Evolutionary conservation across 2,113 vertebrate genomes (phyloP), one percentile per base, ranked within the genome.

Genomic region (Girardinichthys multiradiatus): DNA sequence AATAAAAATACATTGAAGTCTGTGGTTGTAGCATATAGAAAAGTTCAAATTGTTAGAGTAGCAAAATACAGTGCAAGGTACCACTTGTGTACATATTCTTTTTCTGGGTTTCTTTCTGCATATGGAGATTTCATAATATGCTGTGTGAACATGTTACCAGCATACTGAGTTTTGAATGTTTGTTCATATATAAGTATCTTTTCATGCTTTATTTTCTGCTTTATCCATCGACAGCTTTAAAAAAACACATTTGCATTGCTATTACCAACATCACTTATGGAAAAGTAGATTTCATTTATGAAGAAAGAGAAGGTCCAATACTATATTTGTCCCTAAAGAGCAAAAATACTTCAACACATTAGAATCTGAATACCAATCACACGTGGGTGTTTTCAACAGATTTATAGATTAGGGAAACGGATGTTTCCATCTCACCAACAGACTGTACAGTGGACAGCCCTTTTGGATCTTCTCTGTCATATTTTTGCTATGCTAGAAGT

Each of bases 401-500:
- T 28, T 42, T n/a, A 30, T 59, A 35, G 60, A 33, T 54, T 57
- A 60, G 64, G 77, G 45, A 74, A 59, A 64, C 45, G 39, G 19
- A 78, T 24, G 24, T 68, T 31, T 57, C 70, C 10, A 62, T n/a
- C 21, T 48, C 31, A 60, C 77, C 60, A 58, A 28, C 68, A 27
- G 57, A 45, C 57, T 81, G 21, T 74, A 42, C 37, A 42, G 27
- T 28, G 7, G 68, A 70, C 58, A 72, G 61, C 77, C 57, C 26
- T 15, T 74, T 83, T 86, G 85, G 84, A 84, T 73, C 75, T 31
- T 84, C 83, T 79, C 69, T 90, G 84, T 79, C 80, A 58, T 67
- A 68, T 69, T 74, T 64, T 92, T 92, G 92, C 90, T 91, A 92
- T 90, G 71, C 84, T 79, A 90, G 78, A 90, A 93, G 75, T 89